Conservation (phyloP, 2,113 vertebrate species). For the Pseudopodoces humilis region DNA sequence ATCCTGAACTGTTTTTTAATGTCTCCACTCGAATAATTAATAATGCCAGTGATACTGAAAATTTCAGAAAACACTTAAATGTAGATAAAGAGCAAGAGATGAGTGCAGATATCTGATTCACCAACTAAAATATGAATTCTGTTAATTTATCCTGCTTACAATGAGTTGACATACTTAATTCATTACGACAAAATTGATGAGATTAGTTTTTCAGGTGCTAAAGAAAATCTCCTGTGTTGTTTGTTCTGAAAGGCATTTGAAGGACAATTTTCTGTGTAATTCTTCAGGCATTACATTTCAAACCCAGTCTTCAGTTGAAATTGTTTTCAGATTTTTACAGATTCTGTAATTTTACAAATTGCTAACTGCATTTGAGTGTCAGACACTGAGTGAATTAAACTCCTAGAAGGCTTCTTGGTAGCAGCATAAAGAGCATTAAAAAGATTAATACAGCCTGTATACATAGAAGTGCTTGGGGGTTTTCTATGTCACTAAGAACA, state of each 20-base stretch:
- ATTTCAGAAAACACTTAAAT: not conserved
- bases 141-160: slow-evolving; percentile 12
- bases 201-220: not conserved
- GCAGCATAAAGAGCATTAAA: slow-evolving; percentile 7
- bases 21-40: not conserved
- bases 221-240: not conserved
- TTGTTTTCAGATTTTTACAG: slow-evolving; percentile 6
- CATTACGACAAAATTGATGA: not conserved
- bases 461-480: not conserved
- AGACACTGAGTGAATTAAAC: slow-evolving; percentile 12
- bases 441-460: not conserved
- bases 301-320: not conserved
- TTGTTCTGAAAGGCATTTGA: not conserved
- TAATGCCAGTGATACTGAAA: not conserved
- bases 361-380: slow-evolving; percentile 45
- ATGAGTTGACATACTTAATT: not conserved
- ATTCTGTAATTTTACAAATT: slow-evolving; percentile 19
- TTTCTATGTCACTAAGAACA: not conserved
- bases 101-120: not conserved
- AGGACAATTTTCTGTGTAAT: slow-evolving; percentile 13
- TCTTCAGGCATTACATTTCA: slow-evolving; percentile 5
- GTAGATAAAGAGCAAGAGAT: not conserved
- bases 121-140: not conserved
- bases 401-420: slow-evolving; percentile 7
- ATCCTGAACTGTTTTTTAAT: not conserved